These are phyloP conservation scores for Epinephelus moara DNA, from an alignment of 2,113 vertebrate species.

Conservation along the genomic window DNA sequence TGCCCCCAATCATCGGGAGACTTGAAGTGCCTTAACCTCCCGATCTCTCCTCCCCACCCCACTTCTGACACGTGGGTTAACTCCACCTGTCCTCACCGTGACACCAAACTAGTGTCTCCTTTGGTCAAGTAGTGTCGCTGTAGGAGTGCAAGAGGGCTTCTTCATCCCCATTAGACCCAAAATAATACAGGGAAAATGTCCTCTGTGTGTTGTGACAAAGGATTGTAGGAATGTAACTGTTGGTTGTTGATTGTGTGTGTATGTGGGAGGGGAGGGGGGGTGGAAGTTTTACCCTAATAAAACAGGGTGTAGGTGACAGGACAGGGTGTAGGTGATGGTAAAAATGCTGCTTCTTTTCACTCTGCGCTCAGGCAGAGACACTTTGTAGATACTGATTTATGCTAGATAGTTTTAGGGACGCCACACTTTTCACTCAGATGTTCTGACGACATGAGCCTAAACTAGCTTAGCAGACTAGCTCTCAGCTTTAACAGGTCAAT, in stretches of 20 bases:
- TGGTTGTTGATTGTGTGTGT: slow-evolving; percentile 53
- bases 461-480: slow-evolving; percentile 52
- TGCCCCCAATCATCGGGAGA: slow-evolving; percentile 76
- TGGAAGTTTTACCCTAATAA: slow-evolving; percentile 24
- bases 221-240: slow-evolving; percentile 67
- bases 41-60: slow-evolving; percentile 36
- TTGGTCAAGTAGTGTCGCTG: slow-evolving; percentile 19
- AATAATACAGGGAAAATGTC: slow-evolving; percentile 49
- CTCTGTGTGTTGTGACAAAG: slow-evolving; percentile 69
- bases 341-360: slow-evolving; percentile 80
- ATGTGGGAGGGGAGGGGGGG: neutral
- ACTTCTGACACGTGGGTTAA: slow-evolving; percentile 8
- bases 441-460: slow-evolving; percentile 54
- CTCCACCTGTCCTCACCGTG: slow-evolving; percentile 18
- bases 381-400: slow-evolving; percentile 52
- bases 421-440: slow-evolving; percentile 34
- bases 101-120: slow-evolving; percentile 38
- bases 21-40: slow-evolving; percentile 92
- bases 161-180: slow-evolving; percentile 41
- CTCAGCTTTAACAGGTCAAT: slow-evolving; percentile 78
- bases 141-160: slow-evolving; percentile 53
- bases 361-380: slow-evolving; percentile 56
- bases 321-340: slow-evolving; percentile 52
- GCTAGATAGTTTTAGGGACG: slow-evolving; percentile 47
- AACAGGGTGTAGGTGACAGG: slow-evolving; percentile 55